These are phyloP conservation scores for Eupithecia subfuscata DNA, from an alignment of 2,888 invertebrate species.

Conservation along the genomic window DNA sequence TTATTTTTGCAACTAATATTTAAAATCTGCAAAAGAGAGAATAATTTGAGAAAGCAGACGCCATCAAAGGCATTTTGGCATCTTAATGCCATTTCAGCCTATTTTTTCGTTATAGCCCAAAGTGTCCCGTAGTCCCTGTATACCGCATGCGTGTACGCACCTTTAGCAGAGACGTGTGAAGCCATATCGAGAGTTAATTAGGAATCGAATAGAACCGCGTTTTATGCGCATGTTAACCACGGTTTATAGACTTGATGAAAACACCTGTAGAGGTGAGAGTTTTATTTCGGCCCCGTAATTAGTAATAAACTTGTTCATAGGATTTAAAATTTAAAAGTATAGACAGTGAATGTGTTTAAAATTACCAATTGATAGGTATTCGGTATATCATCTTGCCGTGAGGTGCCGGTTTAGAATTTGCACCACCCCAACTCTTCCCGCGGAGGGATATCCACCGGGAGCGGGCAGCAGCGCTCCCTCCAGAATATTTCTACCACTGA, in stretches of 20 bases:
- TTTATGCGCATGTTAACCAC: conserved; percentile 5
- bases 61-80: not conserved
- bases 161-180: conserved; percentile 29
- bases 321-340: not conserved
- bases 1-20: not conserved
- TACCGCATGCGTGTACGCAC: not conserved
- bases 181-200: conserved; percentile 37
- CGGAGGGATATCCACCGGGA: no score
- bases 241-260: conserved; percentile 11
- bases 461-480: no score
- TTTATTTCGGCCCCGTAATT: not conserved
- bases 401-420: no score
- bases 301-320: not conserved
- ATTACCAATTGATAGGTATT: not conserved
- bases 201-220: not conserved
- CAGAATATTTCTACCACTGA: no score
- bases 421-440: no score
- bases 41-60: not conserved
- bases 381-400: no score
- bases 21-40: not conserved
- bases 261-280: not conserved
- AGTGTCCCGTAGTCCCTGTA: not conserved
- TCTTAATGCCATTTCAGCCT: not conserved
- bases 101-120: not conserved
- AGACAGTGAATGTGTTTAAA: not conserved